Conservation (phyloP, 1,140 invertebrate genomes). For the Formica selysi region DNA sequence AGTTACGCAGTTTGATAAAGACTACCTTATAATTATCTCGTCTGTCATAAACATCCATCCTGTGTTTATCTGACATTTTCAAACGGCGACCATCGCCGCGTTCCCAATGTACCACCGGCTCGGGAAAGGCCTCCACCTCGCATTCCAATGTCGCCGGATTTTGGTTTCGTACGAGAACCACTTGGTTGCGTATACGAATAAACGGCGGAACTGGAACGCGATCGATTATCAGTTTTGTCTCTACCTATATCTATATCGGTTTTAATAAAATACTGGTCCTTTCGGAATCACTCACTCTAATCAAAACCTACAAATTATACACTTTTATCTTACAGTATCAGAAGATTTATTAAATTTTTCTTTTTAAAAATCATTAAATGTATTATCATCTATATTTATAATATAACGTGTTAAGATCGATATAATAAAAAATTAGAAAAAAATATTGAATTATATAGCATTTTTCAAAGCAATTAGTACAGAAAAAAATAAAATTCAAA, state of each 20-base stretch:
- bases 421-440: background rate
- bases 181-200: slow-evolving; percentile 92
- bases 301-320: background rate
- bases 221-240: slow-evolving; percentile 47
- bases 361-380: too few species aligned
- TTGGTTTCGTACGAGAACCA: slow-evolving; percentile 90
- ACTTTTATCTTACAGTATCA: background rate
- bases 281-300: slow-evolving; percentile 12
- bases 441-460: background rate
- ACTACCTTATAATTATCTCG: slow-evolving; percentile 86
- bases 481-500: too few species aligned
- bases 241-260: background rate
- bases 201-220: slow-evolving; percentile 91
- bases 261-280: background rate
- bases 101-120: slow-evolving; percentile 94
- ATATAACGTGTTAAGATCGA: background rate
- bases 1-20: background rate
- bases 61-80: slow-evolving; percentile 90
- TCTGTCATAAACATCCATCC: slow-evolving; percentile 88
- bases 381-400: background rate
- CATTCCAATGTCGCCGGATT: slow-evolving; percentile 92
- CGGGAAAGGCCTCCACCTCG: slow-evolving; percentile 95
- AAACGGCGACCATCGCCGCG: slow-evolving; percentile 91
- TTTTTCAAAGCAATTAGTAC: background rate
- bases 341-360: slow-evolving; percentile 4